Evolutionary conservation across 2,888 invertebrate species (phyloP), one percentile per base, ranked within the genome.

Genomic region (Aporophyla lueneburgensis): DNA sequence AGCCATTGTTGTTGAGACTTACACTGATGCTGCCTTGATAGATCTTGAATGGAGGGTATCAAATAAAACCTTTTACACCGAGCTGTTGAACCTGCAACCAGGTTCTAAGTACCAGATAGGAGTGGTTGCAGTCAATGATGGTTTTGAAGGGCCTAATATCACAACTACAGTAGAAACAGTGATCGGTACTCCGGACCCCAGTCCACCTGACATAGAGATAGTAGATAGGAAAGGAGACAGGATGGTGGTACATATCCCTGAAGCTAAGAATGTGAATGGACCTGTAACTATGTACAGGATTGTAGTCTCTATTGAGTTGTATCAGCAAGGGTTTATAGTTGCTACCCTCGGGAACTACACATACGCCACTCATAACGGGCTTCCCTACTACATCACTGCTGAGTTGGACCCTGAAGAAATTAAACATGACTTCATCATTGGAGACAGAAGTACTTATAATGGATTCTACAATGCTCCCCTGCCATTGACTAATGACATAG

Each of bases 331-430:
- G 33, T 98, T 97, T 89, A 97, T 97, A 83, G 95, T 94, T 74
- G 97, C 97, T 54, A 97, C 96, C 71, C 96, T 98, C 24, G 97
- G 97, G n/a, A 97, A 97, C 89, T 98, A 97, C 93, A 94, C 97
- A 75, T 97, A 97, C 88, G 98, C 99, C 0, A 95, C 95, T 71
- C 97, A 97, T 61, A 97, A 98, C 80, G 98, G 98, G 0, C 92
- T 98, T 7, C 97, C 98, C 5, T 99, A 98, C 92, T 99, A 99
- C 91, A 98, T 99, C 51, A 97, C 98, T 10, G 99, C 98, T 0
- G 98, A 98, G 93, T 94, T 99, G 78, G 97, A 97, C 73, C 97
- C 98, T 40, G 97, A 97, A 85, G 97, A 97, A 80, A 97, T 97
- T 16, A 94, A 97, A 62, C 96, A 97, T 86, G 97, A 97, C 71